Percentiles rank a stretch among this genome's conserved stretches.
These are phyloP conservation scores for Candoia aspera DNA, from an alignment of 2,113 vertebrate genomes.

Conservation along the genomic window DNA sequence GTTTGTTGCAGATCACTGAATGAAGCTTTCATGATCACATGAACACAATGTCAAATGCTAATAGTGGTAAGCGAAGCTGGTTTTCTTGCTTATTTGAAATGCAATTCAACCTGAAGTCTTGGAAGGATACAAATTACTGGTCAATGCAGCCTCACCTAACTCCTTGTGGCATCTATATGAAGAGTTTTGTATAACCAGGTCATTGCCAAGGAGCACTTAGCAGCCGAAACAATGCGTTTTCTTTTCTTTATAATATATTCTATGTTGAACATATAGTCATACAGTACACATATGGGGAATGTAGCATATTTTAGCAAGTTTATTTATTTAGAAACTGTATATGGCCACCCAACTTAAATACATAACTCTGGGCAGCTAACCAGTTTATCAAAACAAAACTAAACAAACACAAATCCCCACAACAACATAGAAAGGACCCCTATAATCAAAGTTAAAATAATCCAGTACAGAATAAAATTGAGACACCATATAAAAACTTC, in stretches of 20 bases:
- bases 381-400: too few relatives aligned
- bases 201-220: slow-evolving; percentile 29
- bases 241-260: slow-evolving; percentile 1
- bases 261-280: not conserved
- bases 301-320: not conserved
- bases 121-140: not conserved
- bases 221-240: not conserved
- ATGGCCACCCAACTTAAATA: too few relatives aligned
- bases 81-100: not conserved
- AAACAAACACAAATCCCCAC: too few relatives aligned
- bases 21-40: too few relatives aligned
- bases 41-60: not conserved
- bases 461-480: too few relatives aligned
- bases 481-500: too few relatives aligned
- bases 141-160: not conserved
- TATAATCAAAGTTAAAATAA: too few relatives aligned
- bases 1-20: too few relatives aligned
- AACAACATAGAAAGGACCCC: too few relatives aligned
- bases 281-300: not conserved
- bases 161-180: not conserved
- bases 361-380: too few relatives aligned
- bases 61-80: not conserved
- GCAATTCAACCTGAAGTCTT: not conserved
- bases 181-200: slow-evolving; percentile 29
- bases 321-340: not conserved